Conservation (phyloP, 2,888 invertebrate genomes). For the Podabrus alpinus region DNA sequence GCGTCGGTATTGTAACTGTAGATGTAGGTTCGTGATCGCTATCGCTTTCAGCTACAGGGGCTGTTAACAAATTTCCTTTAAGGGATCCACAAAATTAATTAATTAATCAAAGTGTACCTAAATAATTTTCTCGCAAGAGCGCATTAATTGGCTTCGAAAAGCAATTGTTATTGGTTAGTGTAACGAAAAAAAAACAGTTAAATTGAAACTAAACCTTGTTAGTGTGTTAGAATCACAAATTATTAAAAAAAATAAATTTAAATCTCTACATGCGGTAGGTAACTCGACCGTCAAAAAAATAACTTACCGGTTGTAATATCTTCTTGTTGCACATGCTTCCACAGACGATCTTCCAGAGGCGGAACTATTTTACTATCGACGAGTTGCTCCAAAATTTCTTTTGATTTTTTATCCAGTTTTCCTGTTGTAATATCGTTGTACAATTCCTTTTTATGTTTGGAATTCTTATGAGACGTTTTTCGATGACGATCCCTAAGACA, state of each 20-base stretch:
- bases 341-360: conserved; percentile 59
- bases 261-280: not conserved
- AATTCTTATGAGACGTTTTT: conserved; percentile 52
- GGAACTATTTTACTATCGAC: conserved; percentile 55
- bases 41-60: conserved; percentile 58
- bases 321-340: conserved; percentile 59
- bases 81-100: not conserved
- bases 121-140: not conserved
- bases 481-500: conserved; percentile 41
- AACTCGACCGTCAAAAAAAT: not conserved
- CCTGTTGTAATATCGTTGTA: conserved; percentile 44
- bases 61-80: conserved; percentile 33
- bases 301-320: conserved; percentile 48
- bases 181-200: not conserved
- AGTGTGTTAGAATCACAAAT: not conserved
- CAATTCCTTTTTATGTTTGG: conserved; percentile 49
- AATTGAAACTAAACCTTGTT: not conserved
- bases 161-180: not conserved
- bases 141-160: not conserved
- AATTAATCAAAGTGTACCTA: not conserved
- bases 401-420: conserved; percentile 53
- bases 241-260: not conserved
- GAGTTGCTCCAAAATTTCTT: conserved; percentile 54
- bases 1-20: conserved; percentile 71
- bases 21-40: conserved; percentile 82